A percentile compares a stretch with the other conserved stretches of the same genome.
Conservation (phyloP, 2,888 invertebrate species). For the Harmothoe impar region DNA sequence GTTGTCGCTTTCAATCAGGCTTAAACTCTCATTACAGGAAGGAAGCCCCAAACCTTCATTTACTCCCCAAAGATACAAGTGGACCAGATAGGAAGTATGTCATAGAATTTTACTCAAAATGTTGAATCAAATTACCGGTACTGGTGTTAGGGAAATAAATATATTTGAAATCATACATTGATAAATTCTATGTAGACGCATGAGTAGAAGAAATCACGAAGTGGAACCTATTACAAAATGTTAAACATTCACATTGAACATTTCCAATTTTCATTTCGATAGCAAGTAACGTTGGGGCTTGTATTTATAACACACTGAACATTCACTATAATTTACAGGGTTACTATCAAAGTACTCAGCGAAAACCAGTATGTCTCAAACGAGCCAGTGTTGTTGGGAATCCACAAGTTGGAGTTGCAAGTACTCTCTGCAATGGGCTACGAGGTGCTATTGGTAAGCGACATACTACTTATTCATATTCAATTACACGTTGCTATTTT, state of each 20-base stretch:
- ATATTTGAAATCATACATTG: no score
- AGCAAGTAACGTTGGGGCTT: no score
- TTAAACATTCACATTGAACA: no score
- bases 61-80: neutral
- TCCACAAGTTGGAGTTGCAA: slow-evolving; percentile 40
- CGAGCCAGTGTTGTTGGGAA: neutral
- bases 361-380: slow-evolving; percentile 54
- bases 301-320: no score
- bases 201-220: no score
- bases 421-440: slow-evolving; percentile 25
- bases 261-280: no score
- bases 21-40: slow-evolving; percentile 24
- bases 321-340: neutral
- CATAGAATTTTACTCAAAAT: no score
- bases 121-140: no score
- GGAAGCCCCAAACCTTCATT: neutral
- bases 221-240: no score
- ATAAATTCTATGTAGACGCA: no score
- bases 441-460: slow-evolving; percentile 37
- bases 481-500: neutral
- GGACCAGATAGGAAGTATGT: neutral
- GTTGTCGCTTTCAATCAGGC: no score
- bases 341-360: slow-evolving; percentile 33
- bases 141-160: no score
- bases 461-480: neutral